A percentile compares a stretch with the other conserved stretches of the same genome.
Evolutionary conservation across 2,888 invertebrate genomes (phyloP).

Genomic region (Scaeva pyrastri): DNA sequence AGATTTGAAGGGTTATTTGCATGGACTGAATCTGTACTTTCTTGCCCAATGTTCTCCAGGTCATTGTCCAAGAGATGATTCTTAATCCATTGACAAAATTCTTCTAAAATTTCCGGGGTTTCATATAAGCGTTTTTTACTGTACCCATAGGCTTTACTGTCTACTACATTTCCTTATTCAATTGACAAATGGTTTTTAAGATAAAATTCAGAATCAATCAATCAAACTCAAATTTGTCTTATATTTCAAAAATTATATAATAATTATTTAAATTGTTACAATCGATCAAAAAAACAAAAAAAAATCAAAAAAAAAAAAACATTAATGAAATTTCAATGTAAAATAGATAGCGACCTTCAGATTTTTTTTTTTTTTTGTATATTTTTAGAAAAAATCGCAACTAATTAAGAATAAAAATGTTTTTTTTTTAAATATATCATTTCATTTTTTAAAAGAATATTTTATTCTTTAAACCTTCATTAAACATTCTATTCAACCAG

Average conservation of each 20-base stretch:
- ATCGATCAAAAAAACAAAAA: constrained; percentile 11
- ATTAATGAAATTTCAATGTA: constrained; percentile 13
- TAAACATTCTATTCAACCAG: not conserved
- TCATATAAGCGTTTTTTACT: not conserved
- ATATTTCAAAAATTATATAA: constrained; percentile 15
- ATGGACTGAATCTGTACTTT: too few species aligned
- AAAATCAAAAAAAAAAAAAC: not conserved
- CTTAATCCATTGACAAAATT: too few species aligned
- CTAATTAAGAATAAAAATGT: constrained; percentile 10
- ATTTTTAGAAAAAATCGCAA: not conserved
- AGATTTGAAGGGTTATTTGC: too few species aligned
- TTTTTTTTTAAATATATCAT: not conserved
- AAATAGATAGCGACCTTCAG: not conserved
- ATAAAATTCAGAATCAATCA: constrained; percentile 9
- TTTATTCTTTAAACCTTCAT: not conserved
- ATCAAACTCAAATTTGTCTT: constrained; percentile 34
- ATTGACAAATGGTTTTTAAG: constrained; percentile 9
- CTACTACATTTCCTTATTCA: not conserved
- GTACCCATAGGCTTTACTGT: too few species aligned
- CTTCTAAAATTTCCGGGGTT: too few species aligned
- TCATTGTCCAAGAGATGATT: too few species aligned
- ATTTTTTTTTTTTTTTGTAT: not conserved
- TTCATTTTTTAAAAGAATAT: not conserved
- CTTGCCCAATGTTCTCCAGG: too few species aligned
- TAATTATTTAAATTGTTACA: constrained; percentile 6